These are phyloP conservation scores for Anorthoa munda DNA, from an alignment of 2,888 invertebrate species.

Conservation along the genomic window DNA sequence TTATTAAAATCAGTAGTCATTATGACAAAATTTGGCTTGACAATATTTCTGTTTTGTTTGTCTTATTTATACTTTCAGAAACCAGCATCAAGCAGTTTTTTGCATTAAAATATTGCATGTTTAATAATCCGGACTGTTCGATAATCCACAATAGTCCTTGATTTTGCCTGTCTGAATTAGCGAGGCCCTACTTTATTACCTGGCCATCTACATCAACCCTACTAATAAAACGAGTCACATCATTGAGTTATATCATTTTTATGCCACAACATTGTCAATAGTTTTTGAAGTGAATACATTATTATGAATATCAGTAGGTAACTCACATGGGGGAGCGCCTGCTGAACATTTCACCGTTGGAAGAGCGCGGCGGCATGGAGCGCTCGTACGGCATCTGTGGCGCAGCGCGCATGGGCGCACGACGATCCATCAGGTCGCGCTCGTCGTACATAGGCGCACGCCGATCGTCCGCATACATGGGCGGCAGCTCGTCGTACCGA, in stretches of 20 bases:
- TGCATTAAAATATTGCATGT: no score
- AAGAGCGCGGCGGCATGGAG: slow-evolving; percentile 78
- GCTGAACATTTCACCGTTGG: slow-evolving; percentile 89
- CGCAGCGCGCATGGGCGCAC: slow-evolving; percentile 73
- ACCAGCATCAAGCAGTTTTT: no score
- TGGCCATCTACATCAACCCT: no score
- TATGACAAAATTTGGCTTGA: not conserved
- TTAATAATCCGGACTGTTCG: no score
- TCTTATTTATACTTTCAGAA: no score
- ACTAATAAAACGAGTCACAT: no score
- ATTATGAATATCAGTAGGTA: not conserved
- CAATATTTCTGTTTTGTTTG: no score
- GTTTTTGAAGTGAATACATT: not conserved
- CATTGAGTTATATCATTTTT: no score
- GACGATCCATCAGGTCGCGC: slow-evolving; percentile 84
- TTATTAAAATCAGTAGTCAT: not conserved
- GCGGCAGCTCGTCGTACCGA: slow-evolving; percentile 70
- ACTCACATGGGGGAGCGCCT: slow-evolving; percentile 87
- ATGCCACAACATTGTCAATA: no score
- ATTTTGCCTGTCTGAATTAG: no score
- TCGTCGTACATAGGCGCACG: slow-evolving; percentile 85
- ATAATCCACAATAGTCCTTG: no score
- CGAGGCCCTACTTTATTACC: no score
- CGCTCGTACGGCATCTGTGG: slow-evolving; percentile 82
- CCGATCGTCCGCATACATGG: slow-evolving; percentile 75